Percentiles rank a stretch among this genome's conserved stretches.
Evolutionary conservation across 2,113 vertebrate species (phyloP).

Genomic region (Cromileptes altivelis): DNA sequence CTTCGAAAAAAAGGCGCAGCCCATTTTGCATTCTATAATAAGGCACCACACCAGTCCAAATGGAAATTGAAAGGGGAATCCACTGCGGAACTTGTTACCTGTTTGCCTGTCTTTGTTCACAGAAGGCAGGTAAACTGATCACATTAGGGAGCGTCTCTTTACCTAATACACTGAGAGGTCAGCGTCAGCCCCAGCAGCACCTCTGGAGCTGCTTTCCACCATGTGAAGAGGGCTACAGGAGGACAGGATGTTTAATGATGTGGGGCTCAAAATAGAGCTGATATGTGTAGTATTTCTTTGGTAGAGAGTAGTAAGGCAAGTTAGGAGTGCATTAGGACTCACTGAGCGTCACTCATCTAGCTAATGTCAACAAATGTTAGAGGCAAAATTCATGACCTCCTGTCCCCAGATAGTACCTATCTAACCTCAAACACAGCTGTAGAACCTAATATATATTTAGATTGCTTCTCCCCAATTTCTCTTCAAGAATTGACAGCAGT

Average conservation of each 20-base stretch:
- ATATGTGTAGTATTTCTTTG: neutral
- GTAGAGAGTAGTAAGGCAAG: no score
- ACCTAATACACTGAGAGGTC: neutral
- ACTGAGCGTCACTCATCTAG: no score
- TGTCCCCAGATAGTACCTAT: no score
- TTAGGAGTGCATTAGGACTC: neutral
- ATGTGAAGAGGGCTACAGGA: neutral
- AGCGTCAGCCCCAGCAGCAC: neutral
- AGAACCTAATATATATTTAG: no score
- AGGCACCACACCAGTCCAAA: slow-evolving; percentile 23
- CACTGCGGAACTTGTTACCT: slow-evolving; percentile 6
- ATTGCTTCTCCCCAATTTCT: no score
- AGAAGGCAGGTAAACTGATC: neutral
- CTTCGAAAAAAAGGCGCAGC: neutral
- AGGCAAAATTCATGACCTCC: no score
- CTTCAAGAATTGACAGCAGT: no score
- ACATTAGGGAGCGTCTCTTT: neutral
- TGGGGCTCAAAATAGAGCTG: neutral
- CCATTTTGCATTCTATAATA: slow-evolving; percentile 1
- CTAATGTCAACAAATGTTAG: no score
- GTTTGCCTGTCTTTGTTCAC: slow-evolving; percentile 8
- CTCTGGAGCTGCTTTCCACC: neutral
- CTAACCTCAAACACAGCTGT: no score
- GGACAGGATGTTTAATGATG: neutral
- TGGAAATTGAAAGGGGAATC: slow-evolving; percentile 14